Evolutionary conservation across 2,888 invertebrate species (phyloP), one percentile per base, ranked within the genome.

Genomic region (Gasteruption jaculator): DNA sequence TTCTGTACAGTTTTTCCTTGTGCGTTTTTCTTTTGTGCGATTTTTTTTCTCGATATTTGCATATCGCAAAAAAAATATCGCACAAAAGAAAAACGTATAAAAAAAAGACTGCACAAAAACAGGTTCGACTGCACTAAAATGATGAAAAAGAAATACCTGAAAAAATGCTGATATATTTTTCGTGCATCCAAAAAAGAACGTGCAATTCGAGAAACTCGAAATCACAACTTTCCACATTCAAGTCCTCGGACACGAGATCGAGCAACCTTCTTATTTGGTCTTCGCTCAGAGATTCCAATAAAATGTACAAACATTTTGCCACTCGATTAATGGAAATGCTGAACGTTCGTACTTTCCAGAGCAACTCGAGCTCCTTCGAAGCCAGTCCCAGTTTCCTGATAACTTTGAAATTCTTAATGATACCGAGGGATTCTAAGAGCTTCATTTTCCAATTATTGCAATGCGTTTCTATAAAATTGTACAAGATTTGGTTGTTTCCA

Each of bases 381-480:
- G 10, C 12, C 15, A 52, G 29, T 15, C 75, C 74, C 6, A 77
- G 41, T 43, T 71, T 71, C 7, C 63, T 60, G 16, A 77, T 36
- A 4, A 73, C 60, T 38, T 57, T 51, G 20, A 61, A 66, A 48
- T 74, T 73, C 41, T 74, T 67, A 10, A 79, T 73, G 14, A 79
- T 72, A 41, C 73, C 68, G 14, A 80, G 50, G 1, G 76, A 75
- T 63, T 80, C 80, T 0, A 80, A 42, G 1, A 80, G 47, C 48
- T 69, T 65, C 1, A 60, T 50, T 16, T 69, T 63, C 78, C 79
- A 79, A 12, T 63, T 52, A 35, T 64, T 58, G 1, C 42, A 45
- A 12, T 60, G 50, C 2, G 49, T 45, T 41, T 57, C 44, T 16
- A 65, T 53, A 63, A 71, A 71, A 27, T 57, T 49, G 8, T 48